A percentile compares a stretch with the other conserved stretches of the same genome.
These are phyloP conservation scores for Echinometra lucunter DNA, from an alignment of 53 echinoderm and acorn worm genomes.

Conservation along the genomic window DNA sequence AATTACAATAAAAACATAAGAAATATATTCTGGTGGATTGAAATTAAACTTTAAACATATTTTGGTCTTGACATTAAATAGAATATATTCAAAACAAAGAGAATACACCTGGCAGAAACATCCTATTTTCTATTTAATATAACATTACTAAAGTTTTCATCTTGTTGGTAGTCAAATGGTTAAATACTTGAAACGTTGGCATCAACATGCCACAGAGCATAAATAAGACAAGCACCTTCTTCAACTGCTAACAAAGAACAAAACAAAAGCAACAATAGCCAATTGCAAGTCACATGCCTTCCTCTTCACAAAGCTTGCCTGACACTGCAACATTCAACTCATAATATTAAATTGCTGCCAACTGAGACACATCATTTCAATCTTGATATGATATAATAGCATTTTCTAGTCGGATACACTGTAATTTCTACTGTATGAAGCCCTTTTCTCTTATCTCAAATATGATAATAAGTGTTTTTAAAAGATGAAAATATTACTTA, in stretches of 20 bases:
- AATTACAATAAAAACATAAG: not conserved
- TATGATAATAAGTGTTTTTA: not conserved
- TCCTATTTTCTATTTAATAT: not conserved
- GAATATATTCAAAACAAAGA: not conserved
- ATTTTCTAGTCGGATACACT: too few species aligned
- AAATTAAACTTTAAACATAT: not conserved
- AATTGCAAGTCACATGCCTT: constrained; percentile 58
- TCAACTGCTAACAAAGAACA: not conserved
- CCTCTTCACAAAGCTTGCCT: constrained; percentile 43
- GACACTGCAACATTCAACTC: constrained; percentile 54
- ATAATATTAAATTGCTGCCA: not conserved
- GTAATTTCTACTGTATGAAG: too few species aligned
- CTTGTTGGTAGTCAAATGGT: too few species aligned
- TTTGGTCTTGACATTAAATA: not conserved
- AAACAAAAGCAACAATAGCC: not conserved
- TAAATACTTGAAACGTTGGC: too few species aligned
- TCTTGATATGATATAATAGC: too few species aligned
- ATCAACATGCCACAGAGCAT: not conserved
- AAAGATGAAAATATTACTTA: not conserved
- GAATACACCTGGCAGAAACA: not conserved
- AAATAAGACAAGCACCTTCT: not conserved
- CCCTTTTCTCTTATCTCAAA: not conserved
- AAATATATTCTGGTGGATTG: not conserved
- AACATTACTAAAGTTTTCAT: too few species aligned
- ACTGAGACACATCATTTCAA: too few species aligned